A percentile compares a stretch with the other conserved stretches of the same genome.
Evolutionary conservation across 2,888 invertebrate genomes (phyloP).

Genomic region (Hypercompe scribonia): DNA sequence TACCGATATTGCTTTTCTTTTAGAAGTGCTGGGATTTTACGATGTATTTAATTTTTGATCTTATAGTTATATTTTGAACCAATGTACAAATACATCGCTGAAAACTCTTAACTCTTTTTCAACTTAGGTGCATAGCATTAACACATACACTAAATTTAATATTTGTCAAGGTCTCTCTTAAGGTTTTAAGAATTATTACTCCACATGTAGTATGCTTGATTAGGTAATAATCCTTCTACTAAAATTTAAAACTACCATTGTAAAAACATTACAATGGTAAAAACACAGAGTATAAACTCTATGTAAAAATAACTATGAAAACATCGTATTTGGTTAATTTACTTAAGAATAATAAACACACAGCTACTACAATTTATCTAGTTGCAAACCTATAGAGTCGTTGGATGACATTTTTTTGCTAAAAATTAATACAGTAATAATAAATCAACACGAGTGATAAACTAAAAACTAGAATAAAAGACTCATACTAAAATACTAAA

Average conservation of each 20-base stretch:
- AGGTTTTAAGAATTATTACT: not conserved
- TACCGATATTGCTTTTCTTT: slow-evolving; percentile 85
- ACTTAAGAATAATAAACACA: not conserved
- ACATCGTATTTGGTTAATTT: too few relatives aligned
- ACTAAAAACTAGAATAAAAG: not conserved
- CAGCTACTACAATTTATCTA: not conserved
- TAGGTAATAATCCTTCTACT: not conserved
- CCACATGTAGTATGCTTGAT: not conserved
- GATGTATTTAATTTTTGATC: slow-evolving; percentile 77
- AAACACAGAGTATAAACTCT: not conserved
- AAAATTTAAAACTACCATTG: not conserved
- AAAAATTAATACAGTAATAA: not conserved
- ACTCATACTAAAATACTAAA: not conserved
- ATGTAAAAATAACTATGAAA: too few relatives aligned
- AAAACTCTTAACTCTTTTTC: not conserved
- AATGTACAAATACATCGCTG: slow-evolving; percentile 48
- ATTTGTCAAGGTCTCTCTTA: not conserved
- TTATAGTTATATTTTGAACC: slow-evolving; percentile 61
- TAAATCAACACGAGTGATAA: too few relatives aligned
- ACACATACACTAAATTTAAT: not conserved
- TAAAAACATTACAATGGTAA: not conserved
- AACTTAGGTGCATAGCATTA: not conserved
- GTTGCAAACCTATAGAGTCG: not conserved
- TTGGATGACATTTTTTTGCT: not conserved
- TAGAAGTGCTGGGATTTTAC: slow-evolving; percentile 78